Evolutionary conservation across 1,140 invertebrate species (phyloP), one percentile per base, ranked within the genome.

Genomic region (Halyomorpha halys): DNA sequence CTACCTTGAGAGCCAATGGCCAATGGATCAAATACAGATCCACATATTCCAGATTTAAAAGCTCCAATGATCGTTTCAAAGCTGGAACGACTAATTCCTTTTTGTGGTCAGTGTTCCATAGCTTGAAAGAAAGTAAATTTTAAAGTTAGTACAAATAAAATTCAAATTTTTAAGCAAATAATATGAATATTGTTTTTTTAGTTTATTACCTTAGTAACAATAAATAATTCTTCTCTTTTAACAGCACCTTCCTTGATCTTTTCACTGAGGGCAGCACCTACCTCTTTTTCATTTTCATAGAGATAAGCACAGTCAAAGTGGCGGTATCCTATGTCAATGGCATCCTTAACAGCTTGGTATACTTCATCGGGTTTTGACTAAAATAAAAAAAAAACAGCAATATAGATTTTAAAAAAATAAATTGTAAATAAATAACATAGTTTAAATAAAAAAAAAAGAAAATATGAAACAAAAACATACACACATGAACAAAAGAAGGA

Each of bases 281-380:
- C 82, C 77, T 92, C 89, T 51, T 81, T 78, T 74, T 97, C 91
- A 75, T 95, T 96, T 59, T 77, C 72, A 73, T 91, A 93, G 18
- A 85, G 78, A 69, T 78, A 78, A 18, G 90, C 90, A 76, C 88
- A 89, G 73, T 93, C 90, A 69, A 93, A 81, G 73, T 91, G 88
- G 1, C 90, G 75, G 73, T 93, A 93, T 0, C 90, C 90, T 63
- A 79, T 75, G 70, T 86, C 80, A 61, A 91, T 82, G 39, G 89
- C 90, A 76, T 74, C 77, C 77, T 77, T 78, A 1, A 86, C 81
- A 39, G 82, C 82, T 64, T 75, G 67, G 21, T 73, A 72, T 0
- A 84, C 80, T 67, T 83, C 77, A 53, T 77, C 78, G 23, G 78
- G 74, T 66, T 78, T 75, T 3, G 80, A 80, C 77, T 82, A 69